phyloP scores from a whole-genome alignment of 1,140 invertebrate species.

The Eulimnadia texana region DNA sequence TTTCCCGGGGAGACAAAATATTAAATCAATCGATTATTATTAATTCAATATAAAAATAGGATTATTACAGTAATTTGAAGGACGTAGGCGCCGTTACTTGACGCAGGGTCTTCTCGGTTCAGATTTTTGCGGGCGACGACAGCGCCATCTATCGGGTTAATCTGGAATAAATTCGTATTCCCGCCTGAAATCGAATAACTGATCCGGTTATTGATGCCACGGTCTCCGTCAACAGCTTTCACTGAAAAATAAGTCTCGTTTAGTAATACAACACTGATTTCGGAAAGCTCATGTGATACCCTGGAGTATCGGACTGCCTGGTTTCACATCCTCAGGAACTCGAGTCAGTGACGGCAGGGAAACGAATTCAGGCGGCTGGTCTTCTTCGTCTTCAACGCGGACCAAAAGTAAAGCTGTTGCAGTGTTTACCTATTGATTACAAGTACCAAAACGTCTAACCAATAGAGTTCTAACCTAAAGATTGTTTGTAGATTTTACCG shows the following conservation, averaged over 20 bases:
- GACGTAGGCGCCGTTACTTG: slow-evolving; percentile 69
- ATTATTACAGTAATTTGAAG: slow-evolving; percentile 55
- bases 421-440: slow-evolving; percentile 43
- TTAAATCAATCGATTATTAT: not conserved
- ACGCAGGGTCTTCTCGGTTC: slow-evolving; percentile 65
- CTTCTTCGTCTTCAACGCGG: slow-evolving; percentile 75
- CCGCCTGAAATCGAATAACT: slow-evolving; percentile 63
- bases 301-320: slow-evolving; percentile 65
- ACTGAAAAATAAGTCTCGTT: no score
- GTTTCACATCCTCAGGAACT: slow-evolving; percentile 65
- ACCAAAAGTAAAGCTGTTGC: slow-evolving; percentile 75
- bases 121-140: slow-evolving; percentile 58
- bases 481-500: slow-evolving; percentile 31
- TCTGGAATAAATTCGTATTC: slow-evolving; percentile 49
- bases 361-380: slow-evolving; percentile 80
- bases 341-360: slow-evolving; percentile 68
- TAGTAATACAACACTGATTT: no score
- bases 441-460: not conserved
- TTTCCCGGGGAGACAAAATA: slow-evolving; percentile 26
- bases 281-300: no score
- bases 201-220: slow-evolving; percentile 77
- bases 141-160: slow-evolving; percentile 61
- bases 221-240: slow-evolving; percentile 78
- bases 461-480: not conserved
- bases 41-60: not conserved